Conservation (phyloP, 2,113 vertebrate genomes). For the Pluvialis apricaria region DNA sequence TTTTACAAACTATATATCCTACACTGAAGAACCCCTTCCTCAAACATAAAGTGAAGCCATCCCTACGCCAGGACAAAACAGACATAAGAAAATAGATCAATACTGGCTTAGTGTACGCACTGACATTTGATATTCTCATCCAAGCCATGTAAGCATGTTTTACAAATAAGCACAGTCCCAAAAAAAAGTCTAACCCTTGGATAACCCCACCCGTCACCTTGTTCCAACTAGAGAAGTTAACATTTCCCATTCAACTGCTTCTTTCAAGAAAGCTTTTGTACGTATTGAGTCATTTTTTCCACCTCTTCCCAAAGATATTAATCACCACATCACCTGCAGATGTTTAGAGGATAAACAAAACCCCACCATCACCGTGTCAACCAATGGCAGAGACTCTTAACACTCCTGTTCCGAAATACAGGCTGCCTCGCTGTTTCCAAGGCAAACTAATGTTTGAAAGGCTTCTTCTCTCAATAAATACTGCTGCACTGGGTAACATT, state of each 20-base stretch:
- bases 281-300: background rate
- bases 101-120: background rate
- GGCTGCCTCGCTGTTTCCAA: slow-evolving; percentile 32
- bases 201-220: slow-evolving; percentile 48
- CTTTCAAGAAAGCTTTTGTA: background rate
- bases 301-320: background rate
- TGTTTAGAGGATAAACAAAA: slow-evolving; percentile 51
- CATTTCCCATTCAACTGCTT: slow-evolving; percentile 14
- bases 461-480: background rate
- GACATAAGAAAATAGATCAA: slow-evolving; percentile 12
- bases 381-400: background rate
- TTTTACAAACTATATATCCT: background rate
- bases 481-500: background rate
- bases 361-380: background rate
- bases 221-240: slow-evolving; percentile 44
- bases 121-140: slow-evolving; percentile 16
- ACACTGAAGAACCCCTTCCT: background rate
- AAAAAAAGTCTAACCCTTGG: slow-evolving; percentile 59
- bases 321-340: slow-evolving; percentile 58
- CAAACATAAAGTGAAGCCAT: background rate
- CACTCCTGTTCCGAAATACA: background rate
- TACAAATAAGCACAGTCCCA: slow-evolving; percentile 43
- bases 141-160: slow-evolving; percentile 46
- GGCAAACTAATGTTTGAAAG: background rate
- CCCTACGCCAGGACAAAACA: background rate